These are phyloP conservation scores for Subanguina moxae DNA, from an alignment of 1,140 invertebrate genomes.

Conservation along the genomic window DNA sequence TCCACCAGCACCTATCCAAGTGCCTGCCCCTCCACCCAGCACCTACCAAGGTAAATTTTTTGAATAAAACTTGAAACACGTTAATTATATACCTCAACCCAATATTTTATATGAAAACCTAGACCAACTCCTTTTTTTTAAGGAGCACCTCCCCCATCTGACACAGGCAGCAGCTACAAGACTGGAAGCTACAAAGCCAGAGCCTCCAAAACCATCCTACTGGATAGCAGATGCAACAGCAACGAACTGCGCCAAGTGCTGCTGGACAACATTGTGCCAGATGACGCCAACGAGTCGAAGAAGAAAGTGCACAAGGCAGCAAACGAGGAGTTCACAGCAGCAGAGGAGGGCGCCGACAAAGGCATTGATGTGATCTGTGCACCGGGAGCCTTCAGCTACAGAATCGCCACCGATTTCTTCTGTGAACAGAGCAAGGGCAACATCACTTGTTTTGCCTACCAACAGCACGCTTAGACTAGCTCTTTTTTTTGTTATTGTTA, in stretches of 20 bases:
- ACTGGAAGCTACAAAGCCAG: constrained; percentile 1
- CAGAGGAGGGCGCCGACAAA: constrained; percentile 13
- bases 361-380: constrained; percentile 52
- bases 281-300: constrained; percentile 53
- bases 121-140: no score
- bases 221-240: constrained; percentile 42
- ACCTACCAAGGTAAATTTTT: neutral
- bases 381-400: constrained; percentile 38
- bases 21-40: neutral
- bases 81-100: constrained; percentile 1
- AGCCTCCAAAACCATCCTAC: constrained; percentile 38
- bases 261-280: constrained; percentile 39
- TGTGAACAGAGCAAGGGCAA: constrained; percentile 44
- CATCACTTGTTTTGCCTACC: constrained; percentile 50
- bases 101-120: neutral
- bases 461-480: constrained; percentile 35
- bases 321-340: constrained; percentile 32
- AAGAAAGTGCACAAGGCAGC: constrained; percentile 44
- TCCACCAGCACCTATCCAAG: constrained; percentile 10
- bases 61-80: neutral
- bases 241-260: constrained; percentile 34
- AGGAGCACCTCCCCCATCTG: constrained; percentile 6
- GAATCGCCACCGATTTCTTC: constrained; percentile 51
- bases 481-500: no score
- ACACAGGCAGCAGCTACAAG: constrained; percentile 24